Base-by-base conservation (phyloP, 1,140 invertebrate genomes). In the Meloidogyne exigua region DNA sequence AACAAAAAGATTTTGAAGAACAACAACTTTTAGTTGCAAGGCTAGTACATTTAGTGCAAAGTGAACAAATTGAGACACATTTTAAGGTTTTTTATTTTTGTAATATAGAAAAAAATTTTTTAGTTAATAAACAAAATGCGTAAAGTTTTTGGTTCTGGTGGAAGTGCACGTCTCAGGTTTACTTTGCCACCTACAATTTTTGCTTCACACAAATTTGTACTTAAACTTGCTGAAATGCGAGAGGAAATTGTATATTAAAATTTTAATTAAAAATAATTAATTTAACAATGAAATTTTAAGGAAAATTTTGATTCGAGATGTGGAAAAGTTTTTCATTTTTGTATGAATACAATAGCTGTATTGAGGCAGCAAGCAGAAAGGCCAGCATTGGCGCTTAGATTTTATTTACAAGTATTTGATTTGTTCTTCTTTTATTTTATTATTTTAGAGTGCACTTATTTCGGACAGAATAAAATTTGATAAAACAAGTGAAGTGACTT, bases 271-370 rank as follows among this genome's bases (percentile, higher is more conserved):
- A 4, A 18, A 18, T 49, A 3, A 15, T 7, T 75, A 18, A 75
- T 18, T 25, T 26, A 25, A 11, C 2, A 72, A 44, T 72, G 0
- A 68, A 49, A 13, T 68, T 76, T 85, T 76, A 21, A 85, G 83
- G 82, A 87, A 13, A 94, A 95, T 89, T 99, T 96, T 95, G 93
- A 96, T 86, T 96, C 95, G 87, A 98, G 98, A 88, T 95, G 95
- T 83, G 92, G 94, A 85, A 98, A 98, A 89, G 96, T 99, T 69
- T 97, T 99, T 89, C 93, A 96, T 87, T 98, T 97, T 88, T 97
- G 95, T 86, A 95, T 97, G 87, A 92, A 93, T 78, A 97, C 95
- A 2, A 96, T 99, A 77, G 92, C 91, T 28, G 92, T 93, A 44
- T 88, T 99, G 57, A 93, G 95, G 75, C 97, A 97, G 0, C 94